Conservation (phyloP, 2,797 vertebrate genomes). For the Spizella passerina region DNA sequence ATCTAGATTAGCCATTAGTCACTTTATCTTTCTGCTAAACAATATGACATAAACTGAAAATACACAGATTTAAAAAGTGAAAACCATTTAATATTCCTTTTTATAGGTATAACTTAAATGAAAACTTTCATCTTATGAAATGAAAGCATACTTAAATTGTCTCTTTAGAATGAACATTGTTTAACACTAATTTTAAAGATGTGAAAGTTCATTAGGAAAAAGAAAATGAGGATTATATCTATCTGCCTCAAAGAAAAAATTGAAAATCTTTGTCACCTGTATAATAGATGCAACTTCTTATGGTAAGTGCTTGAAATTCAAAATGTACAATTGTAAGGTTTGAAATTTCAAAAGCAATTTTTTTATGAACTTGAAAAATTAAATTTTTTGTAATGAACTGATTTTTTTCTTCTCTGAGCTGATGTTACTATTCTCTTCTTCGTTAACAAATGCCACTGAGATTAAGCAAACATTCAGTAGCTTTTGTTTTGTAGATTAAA, state of each 20-base stretch:
- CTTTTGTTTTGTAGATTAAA: background rate
- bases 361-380: background rate
- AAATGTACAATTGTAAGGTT: background rate
- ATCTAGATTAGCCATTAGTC: background rate
- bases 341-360: background rate
- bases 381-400: background rate
- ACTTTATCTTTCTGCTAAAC: background rate
- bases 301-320: background rate
- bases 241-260: background rate
- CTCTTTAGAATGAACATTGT: background rate
- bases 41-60: slow-evolving; percentile 33
- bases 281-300: background rate
- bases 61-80: background rate
- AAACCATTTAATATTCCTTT: background rate
- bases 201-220: background rate
- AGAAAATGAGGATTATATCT: background rate
- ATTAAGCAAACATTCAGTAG: background rate
- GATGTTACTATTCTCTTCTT: background rate
- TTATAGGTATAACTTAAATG: background rate
- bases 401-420: background rate
- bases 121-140: background rate
- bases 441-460: background rate
- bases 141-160: background rate
- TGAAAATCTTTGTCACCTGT: background rate
- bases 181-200: background rate